Percentiles rank a stretch among this genome's conserved stretches.
Evolutionary conservation across 2,113 vertebrate genomes (phyloP).

Genomic region (Eulemur macaco): DNA sequence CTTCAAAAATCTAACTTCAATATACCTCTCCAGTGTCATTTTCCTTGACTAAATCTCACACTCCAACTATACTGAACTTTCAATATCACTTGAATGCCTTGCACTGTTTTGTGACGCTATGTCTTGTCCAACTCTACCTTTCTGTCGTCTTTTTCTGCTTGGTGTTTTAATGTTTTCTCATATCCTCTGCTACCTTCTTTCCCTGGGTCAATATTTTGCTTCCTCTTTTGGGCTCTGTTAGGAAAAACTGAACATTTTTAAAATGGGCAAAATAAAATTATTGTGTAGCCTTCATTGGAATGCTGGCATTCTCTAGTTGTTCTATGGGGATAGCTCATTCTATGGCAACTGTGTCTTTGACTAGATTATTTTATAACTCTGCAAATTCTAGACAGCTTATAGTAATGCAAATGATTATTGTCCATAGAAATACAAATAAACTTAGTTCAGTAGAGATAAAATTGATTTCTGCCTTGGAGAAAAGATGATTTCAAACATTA

Average conservation of each 20-base stretch:
- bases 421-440: not conserved
- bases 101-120: not conserved
- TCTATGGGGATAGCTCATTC: not conserved
- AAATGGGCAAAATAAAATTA: not conserved
- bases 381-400: not conserved
- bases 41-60: not conserved
- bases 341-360: not conserved
- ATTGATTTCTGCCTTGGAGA: not conserved
- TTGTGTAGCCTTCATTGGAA: not conserved
- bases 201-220: not conserved
- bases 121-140: not conserved
- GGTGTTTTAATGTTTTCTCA: not conserved
- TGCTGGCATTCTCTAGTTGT: not conserved
- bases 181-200: not conserved
- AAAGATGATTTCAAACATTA: not conserved
- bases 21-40: not conserved
- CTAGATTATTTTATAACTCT: not conserved
- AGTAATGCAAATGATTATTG: not conserved
- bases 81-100: not conserved
- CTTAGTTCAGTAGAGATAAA: not conserved
- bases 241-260: not conserved
- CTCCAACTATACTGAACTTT: not conserved
- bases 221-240: not conserved
- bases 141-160: not conserved
- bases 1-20: not conserved